These are phyloP conservation scores for Geodia barretti DNA, from an alignment of 37 sponge, comb jelly and placozoan species.

Conservation along the genomic window DNA sequence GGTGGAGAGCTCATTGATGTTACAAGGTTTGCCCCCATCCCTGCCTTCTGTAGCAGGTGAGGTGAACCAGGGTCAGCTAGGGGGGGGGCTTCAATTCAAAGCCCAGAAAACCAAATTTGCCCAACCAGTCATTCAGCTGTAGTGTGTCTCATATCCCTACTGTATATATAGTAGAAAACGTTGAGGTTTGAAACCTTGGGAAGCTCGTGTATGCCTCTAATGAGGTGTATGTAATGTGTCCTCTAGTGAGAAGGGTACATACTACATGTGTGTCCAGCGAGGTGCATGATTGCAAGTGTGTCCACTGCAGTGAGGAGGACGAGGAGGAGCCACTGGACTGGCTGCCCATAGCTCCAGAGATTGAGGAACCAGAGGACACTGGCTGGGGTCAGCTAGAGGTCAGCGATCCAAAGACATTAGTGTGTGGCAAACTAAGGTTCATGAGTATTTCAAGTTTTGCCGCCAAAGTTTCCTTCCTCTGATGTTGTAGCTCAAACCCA, in stretches of 20 bases:
- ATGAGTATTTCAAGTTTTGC: neutral
- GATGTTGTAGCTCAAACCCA: neutral
- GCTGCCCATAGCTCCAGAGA: constrained; percentile 93
- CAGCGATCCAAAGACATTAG: neutral
- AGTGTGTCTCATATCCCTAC: too few species aligned
- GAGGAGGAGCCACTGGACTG: constrained; percentile 79
- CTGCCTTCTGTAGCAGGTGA: constrained; percentile 92
- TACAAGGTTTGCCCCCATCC: constrained; percentile 66
- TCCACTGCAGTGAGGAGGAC: constrained; percentile 70
- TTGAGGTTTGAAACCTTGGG: too few species aligned
- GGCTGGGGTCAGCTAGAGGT: constrained; percentile 97
- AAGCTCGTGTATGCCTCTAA: too few species aligned
- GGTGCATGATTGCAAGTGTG: neutral
- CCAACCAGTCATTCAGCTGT: too few species aligned
- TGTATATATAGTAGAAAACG: too few species aligned
- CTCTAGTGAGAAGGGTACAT: too few species aligned
- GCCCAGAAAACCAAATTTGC: too few species aligned
- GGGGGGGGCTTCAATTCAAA: neutral
- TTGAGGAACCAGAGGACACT: constrained; percentile 96
- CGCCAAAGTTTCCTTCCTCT: neutral
- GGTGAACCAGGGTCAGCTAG: neutral
- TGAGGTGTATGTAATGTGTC: too few species aligned
- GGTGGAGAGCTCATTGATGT: constrained; percentile 59
- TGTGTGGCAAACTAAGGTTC: neutral
- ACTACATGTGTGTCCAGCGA: neutral